Percentiles rank a stretch among this genome's conserved stretches.
phyloP scores from a whole-genome alignment of 2,797 vertebrate genomes.

The Megaceryle alcyon region DNA sequence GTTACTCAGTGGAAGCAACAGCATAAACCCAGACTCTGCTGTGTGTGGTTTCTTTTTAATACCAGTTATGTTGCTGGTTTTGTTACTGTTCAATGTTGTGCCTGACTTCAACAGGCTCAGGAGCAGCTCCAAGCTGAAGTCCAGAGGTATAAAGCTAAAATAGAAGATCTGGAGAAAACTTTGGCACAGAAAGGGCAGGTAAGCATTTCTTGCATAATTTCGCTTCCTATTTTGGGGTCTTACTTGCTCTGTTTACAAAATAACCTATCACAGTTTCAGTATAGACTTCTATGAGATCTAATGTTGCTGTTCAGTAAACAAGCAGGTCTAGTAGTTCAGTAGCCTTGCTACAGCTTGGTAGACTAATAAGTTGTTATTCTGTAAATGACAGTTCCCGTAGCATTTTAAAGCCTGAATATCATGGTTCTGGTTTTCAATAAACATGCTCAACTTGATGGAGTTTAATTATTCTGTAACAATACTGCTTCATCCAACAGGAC shows the following conservation, averaged over 20 bases:
- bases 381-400: background rate
- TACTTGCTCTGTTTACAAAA: background rate
- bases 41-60: background rate
- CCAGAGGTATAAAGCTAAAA: slow-evolving; percentile 95
- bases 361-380: background rate
- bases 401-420: background rate
- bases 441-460: background rate
- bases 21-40: background rate
- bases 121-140: slow-evolving; percentile 94
- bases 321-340: background rate
- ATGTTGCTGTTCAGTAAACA: background rate
- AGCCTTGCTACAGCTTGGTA: background rate
- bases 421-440: background rate
- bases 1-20: background rate
- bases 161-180: slow-evolving; percentile 96
- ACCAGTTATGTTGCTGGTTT: background rate
- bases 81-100: slow-evolving; percentile 7
- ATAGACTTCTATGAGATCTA: background rate
- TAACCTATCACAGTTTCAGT: background rate
- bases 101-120: slow-evolving; percentile 85
- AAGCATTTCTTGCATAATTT: slow-evolving; percentile 4
- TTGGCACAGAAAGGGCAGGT: slow-evolving; percentile 94
- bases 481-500: slow-evolving; percentile 85
- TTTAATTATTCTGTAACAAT: slow-evolving; percentile 43
- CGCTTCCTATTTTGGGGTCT: background rate